Conservation (phyloP, 1,140 invertebrate species). For the Drosophila miranda region DNA sequence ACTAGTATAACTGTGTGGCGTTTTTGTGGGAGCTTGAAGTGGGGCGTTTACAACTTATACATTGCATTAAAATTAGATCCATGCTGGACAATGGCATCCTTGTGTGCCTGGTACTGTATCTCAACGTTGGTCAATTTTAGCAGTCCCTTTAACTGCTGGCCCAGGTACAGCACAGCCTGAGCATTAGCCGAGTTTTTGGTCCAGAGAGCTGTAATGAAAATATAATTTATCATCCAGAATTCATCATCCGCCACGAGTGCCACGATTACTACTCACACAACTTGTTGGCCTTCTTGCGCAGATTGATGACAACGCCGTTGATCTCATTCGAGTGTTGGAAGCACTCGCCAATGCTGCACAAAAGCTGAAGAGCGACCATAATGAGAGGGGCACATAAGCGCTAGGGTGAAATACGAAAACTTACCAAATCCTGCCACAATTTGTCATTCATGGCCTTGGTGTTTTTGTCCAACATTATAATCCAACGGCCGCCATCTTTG, state of each 20-base stretch:
- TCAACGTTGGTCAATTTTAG: conserved; percentile 83
- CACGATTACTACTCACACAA: conserved; percentile 83
- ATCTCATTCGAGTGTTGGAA: conserved; percentile 96
- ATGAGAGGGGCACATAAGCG: too few species aligned
- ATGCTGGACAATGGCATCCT: conserved; percentile 92
- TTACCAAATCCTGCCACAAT: conserved; percentile 97
- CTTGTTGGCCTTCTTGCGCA: conserved; percentile 96
- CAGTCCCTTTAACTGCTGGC: conserved; percentile 92
- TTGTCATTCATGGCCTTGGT: conserved; percentile 93
- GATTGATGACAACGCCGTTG: conserved; percentile 97
- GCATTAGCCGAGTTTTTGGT: conserved; percentile 91
- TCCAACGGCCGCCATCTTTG: conserved; percentile 96
- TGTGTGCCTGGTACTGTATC: conserved; percentile 91
- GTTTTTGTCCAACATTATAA: conserved; percentile 94
- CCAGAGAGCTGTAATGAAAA: conserved; percentile 88
- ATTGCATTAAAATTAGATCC: conserved; percentile 92
- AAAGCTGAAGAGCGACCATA: conserved; percentile 82
- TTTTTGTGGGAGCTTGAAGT: neutral
- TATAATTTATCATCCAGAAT: neutral
- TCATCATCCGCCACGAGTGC: too few species aligned
- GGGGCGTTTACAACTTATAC: conserved; percentile 82
- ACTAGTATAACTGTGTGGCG: neutral
- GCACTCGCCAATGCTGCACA: conserved; percentile 98
- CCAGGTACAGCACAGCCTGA: conserved; percentile 90
- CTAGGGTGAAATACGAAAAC: conserved; percentile 40